These are phyloP conservation scores for Unio pictorum DNA, from an alignment of 2,888 invertebrate genomes.

Conservation along the genomic window DNA sequence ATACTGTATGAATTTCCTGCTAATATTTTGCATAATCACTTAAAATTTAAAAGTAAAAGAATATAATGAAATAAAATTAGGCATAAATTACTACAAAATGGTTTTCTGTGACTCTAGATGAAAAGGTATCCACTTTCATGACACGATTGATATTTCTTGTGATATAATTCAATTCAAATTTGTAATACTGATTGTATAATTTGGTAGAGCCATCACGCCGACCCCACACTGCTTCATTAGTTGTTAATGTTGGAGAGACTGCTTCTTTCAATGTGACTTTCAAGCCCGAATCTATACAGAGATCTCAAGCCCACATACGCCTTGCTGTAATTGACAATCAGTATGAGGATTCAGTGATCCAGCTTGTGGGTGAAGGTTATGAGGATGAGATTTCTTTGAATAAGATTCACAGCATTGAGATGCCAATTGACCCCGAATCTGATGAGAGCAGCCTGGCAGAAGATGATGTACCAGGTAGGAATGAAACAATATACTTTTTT, in stretches of 20 bases:
- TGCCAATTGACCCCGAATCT: constrained; percentile 50
- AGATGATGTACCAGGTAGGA: constrained; percentile 66
- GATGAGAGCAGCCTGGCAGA: constrained; percentile 69
- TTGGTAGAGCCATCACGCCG: constrained; percentile 5
- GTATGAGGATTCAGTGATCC: constrained; percentile 75
- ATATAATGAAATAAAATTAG: no score
- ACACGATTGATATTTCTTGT: no score
- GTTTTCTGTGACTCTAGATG: no score
- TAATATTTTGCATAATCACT: no score
- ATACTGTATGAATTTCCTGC: no score
- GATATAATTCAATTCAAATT: background rate
- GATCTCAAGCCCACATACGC: constrained; percentile 70
- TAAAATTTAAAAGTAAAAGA: no score
- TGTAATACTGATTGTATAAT: background rate
- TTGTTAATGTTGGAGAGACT: constrained; percentile 63
- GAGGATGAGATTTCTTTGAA: constrained; percentile 73
- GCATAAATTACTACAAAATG: no score
- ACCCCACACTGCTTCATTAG: constrained; percentile 69
- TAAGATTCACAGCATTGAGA: constrained; percentile 69
- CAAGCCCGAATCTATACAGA: constrained; percentile 56
- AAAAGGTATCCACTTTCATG: no score
- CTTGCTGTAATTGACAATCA: constrained; percentile 76
- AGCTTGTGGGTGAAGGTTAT: constrained; percentile 73
- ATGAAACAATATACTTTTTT: background rate
- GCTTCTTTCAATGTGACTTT: constrained; percentile 66